Percentiles rank a stretch among this genome's conserved stretches.
Evolutionary conservation across 2,888 invertebrate species (phyloP).

Genomic region (Eilema sororculum): DNA sequence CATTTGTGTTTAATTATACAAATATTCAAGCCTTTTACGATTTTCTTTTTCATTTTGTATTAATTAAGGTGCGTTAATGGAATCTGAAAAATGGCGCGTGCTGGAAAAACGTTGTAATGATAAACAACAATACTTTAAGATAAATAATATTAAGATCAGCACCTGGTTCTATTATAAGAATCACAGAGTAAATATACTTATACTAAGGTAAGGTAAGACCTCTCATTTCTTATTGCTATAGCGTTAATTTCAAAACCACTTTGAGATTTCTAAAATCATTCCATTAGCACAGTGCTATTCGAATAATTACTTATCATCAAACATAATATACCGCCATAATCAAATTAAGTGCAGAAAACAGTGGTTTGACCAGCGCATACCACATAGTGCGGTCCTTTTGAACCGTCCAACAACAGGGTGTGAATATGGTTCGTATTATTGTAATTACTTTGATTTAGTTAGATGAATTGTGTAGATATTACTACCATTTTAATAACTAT

Average conservation of each 20-base stretch:
- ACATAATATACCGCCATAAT: conserved; percentile 41
- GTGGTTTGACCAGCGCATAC: conserved; percentile 37
- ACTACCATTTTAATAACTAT: conserved; percentile 27
- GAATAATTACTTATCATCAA: conserved; percentile 45
- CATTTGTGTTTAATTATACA: conserved; percentile 80
- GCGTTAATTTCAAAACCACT: too few relatives aligned
- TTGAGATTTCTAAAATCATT: not conserved
- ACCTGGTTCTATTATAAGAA: too few relatives aligned
- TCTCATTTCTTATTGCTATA: too few relatives aligned
- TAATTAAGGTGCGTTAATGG: conserved; percentile 62
- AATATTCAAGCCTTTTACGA: conserved; percentile 68
- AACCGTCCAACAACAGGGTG: conserved; percentile 20
- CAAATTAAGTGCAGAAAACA: conserved; percentile 43
- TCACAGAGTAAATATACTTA: too few relatives aligned
- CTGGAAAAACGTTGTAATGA: not conserved
- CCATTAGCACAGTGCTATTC: conserved; percentile 18
- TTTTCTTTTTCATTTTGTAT: conserved; percentile 53
- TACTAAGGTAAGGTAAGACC: too few relatives aligned
- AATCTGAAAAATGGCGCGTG: conserved; percentile 10
- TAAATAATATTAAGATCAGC: too few relatives aligned
- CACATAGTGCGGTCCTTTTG: conserved; percentile 55
- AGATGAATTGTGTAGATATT: conserved; percentile 14
- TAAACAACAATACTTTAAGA: not conserved
- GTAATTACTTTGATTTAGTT: conserved; percentile 18
- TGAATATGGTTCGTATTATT: conserved; percentile 27